These are phyloP conservation scores for Cacoxenus indagator DNA, from an alignment of 2,888 invertebrate genomes.

Conservation along the genomic window DNA sequence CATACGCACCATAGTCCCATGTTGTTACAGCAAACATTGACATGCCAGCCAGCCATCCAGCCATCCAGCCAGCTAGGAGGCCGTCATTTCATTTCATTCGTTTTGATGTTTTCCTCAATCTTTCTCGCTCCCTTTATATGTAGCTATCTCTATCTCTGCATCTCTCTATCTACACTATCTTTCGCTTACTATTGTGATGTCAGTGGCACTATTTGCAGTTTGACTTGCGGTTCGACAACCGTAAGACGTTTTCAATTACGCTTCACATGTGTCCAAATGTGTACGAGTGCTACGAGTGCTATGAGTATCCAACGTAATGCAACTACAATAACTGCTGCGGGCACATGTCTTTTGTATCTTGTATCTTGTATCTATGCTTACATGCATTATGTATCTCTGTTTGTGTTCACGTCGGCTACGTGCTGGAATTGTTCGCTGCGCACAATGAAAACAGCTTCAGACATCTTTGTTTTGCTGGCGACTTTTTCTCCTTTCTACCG, in stretches of 20 bases:
- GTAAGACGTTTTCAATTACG: constrained; percentile 68
- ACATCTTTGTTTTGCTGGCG: not conserved
- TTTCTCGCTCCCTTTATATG: not conserved
- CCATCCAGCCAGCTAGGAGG: too few relatives aligned
- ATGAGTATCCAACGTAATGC: too few relatives aligned
- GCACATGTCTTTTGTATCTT: too few relatives aligned
- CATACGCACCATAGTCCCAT: not conserved
- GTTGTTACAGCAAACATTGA: not conserved
- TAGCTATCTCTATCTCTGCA: not conserved
- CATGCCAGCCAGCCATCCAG: too few relatives aligned
- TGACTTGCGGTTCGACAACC: constrained; percentile 62
- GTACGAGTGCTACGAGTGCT: not conserved
- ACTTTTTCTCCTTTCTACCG: not conserved
- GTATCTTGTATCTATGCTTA: not conserved
- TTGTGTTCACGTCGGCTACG: not conserved
- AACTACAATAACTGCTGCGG: too few relatives aligned
- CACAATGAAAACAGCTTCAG: not conserved
- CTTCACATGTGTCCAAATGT: constrained; percentile 39
- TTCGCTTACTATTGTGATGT: constrained; percentile 27
- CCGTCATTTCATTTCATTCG: too few relatives aligned
- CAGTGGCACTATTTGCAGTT: constrained; percentile 14
- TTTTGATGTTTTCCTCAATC: not conserved
- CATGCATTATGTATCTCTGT: not conserved
- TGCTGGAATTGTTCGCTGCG: not conserved
- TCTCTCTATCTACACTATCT: constrained; percentile 14